Conservation (phyloP, 2,113 vertebrate genomes). For the Conger conger region DNA sequence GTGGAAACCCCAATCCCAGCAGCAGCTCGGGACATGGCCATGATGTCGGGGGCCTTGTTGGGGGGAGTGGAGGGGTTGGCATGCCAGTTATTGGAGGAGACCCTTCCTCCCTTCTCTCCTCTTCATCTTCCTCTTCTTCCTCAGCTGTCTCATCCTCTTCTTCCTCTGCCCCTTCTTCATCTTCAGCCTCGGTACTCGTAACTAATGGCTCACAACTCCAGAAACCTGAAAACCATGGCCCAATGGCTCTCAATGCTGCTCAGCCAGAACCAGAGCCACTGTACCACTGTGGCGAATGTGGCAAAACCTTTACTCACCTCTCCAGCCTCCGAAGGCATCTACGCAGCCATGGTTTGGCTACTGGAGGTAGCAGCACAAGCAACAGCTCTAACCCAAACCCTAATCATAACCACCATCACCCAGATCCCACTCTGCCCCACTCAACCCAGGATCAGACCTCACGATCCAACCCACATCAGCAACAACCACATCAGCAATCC, state of each 20-base stretch:
- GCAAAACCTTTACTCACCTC: constrained; percentile 77
- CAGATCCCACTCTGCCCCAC: constrained; percentile 71
- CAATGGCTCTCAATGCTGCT: constrained; percentile 63
- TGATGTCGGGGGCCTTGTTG: constrained; percentile 66
- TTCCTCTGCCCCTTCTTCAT: constrained; percentile 72
- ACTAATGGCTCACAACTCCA: constrained; percentile 71
- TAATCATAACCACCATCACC: constrained; percentile 65
- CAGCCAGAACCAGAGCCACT: constrained; percentile 64
- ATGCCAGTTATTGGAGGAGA: constrained; percentile 68
- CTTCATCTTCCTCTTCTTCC: constrained; percentile 72
- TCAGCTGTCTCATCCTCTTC: constrained; percentile 72
- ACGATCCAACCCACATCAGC: constrained; percentile 39
- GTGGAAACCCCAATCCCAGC: constrained; percentile 62
- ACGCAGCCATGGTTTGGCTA: constrained; percentile 75
- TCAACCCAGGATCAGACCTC: constrained; percentile 67
- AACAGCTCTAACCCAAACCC: constrained; percentile 67
- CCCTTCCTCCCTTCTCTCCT: constrained; percentile 65
- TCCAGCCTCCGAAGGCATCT: constrained; percentile 77
- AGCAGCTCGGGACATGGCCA: constrained; percentile 66
- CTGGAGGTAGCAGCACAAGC: constrained; percentile 68
- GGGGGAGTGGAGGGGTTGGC: constrained; percentile 56
- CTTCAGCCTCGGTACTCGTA: constrained; percentile 72
- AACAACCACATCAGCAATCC: constrained; percentile 6
- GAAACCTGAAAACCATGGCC: constrained; percentile 67
- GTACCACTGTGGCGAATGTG: constrained; percentile 76